phyloP scores from a whole-genome alignment of 2,113 vertebrate species.

The Ariopsis seemanni region DNA sequence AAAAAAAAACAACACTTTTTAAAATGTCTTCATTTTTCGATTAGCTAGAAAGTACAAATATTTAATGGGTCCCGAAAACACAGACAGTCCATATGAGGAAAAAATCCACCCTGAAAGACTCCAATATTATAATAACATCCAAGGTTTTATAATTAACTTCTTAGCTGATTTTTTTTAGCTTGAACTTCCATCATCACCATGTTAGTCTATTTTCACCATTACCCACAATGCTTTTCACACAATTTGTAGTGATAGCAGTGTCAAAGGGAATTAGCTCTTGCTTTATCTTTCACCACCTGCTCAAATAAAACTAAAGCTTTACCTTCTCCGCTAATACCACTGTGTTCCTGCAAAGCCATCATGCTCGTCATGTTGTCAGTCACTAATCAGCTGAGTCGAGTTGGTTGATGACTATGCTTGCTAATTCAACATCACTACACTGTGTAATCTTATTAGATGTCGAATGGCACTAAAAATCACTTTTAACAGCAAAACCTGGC shows the following conservation, averaged over 20 bases:
- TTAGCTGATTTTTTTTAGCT: background rate
- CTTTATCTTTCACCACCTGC: background rate
- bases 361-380: background rate
- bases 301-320: background rate
- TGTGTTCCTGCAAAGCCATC: background rate
- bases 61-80: background rate
- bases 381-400: background rate
- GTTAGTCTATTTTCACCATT: background rate
- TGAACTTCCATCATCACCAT: background rate
- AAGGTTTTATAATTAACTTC: background rate
- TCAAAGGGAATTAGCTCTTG: background rate
- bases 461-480: background rate
- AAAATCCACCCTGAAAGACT: background rate
- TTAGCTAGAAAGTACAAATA: background rate
- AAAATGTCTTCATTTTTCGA: background rate
- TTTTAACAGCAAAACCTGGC: background rate
- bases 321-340: background rate
- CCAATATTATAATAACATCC: background rate
- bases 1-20: background rate
- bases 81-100: background rate
- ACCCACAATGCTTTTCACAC: background rate
- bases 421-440: background rate
- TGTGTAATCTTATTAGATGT: background rate
- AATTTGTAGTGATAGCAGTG: background rate
- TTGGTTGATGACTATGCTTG: background rate